phyloP scores from a whole-genome alignment of 2,797 vertebrate genomes.

The Alfaro cultratus region DNA sequence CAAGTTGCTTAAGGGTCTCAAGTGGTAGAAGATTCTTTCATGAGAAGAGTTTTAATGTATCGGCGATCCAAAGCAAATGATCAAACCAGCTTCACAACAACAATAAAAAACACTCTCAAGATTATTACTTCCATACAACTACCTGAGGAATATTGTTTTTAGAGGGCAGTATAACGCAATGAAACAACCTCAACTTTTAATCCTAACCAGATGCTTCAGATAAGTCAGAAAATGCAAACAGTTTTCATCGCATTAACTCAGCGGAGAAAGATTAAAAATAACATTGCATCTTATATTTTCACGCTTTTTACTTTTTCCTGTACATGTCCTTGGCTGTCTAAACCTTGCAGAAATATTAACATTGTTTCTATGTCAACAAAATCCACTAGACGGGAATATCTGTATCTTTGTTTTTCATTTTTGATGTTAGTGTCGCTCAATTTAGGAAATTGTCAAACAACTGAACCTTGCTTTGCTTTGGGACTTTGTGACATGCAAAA shows the following conservation, averaged over 20 bases:
- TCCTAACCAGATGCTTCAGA: constrained; percentile 32
- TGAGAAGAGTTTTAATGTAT: constrained; percentile 26
- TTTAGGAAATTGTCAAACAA: constrained; percentile 19
- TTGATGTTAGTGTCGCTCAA: constrained; percentile 26
- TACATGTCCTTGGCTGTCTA: neutral
- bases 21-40: constrained; percentile 24
- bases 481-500: neutral
- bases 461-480: constrained; percentile 24
- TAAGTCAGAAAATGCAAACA: constrained; percentile 13
- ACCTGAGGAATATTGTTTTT: constrained; percentile 39
- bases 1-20: constrained; percentile 33
- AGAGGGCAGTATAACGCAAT: constrained; percentile 6
- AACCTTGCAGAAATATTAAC: neutral
- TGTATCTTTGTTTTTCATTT: constrained; percentile 2
- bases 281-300: constrained; percentile 2
- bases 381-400: constrained; percentile 3
- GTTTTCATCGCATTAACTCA: constrained; percentile 6
- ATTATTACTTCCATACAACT: constrained; percentile 2
- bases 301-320: neutral
- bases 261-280: neutral
- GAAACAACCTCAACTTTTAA: constrained; percentile 32
- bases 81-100: constrained; percentile 14
- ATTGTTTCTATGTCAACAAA: constrained; percentile 4
- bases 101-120: neutral
- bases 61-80: constrained; percentile 21